Conservation (phyloP, 2,888 invertebrate species). For the Sarcophaga variegata region DNA sequence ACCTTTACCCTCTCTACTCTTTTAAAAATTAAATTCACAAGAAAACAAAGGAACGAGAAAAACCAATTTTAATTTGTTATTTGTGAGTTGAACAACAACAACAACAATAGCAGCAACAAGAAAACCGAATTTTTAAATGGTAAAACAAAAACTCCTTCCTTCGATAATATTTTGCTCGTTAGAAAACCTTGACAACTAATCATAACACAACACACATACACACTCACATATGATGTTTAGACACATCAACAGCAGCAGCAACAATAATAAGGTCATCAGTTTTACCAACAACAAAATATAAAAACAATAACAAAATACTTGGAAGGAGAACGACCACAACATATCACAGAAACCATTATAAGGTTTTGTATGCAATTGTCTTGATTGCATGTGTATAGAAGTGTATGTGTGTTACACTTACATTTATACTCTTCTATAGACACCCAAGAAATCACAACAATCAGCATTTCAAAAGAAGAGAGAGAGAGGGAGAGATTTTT, state of each 20-base stretch:
- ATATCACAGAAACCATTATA: slow-evolving; percentile 43
- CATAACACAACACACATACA: slow-evolving; percentile 32
- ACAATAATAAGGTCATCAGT: slow-evolving; percentile 10
- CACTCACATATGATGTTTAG: background rate
- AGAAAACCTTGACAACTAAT: slow-evolving; percentile 48
- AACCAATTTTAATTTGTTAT: too few species aligned
- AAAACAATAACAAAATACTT: background rate
- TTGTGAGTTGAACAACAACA: too few species aligned
- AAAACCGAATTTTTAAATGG: background rate
- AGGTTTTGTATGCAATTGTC: slow-evolving; percentile 27
- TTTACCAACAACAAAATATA: background rate
- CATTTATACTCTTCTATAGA: background rate
- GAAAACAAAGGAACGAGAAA: too few species aligned
- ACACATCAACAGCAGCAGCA: slow-evolving; percentile 9
- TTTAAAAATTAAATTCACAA: too few species aligned
- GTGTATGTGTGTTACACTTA: too few species aligned
- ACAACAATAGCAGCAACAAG: too few species aligned
- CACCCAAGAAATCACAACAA: slow-evolving; percentile 10
- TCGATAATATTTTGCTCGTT: background rate
- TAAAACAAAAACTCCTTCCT: background rate
- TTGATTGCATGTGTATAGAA: background rate
- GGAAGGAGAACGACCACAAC: slow-evolving; percentile 31
- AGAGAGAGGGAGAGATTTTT: background rate
- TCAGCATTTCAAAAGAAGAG: slow-evolving; percentile 17
- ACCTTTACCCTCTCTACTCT: too few species aligned